phyloP scores from a whole-genome alignment of 2,113 vertebrate genomes.

The Neopipo cinnamomea region DNA sequence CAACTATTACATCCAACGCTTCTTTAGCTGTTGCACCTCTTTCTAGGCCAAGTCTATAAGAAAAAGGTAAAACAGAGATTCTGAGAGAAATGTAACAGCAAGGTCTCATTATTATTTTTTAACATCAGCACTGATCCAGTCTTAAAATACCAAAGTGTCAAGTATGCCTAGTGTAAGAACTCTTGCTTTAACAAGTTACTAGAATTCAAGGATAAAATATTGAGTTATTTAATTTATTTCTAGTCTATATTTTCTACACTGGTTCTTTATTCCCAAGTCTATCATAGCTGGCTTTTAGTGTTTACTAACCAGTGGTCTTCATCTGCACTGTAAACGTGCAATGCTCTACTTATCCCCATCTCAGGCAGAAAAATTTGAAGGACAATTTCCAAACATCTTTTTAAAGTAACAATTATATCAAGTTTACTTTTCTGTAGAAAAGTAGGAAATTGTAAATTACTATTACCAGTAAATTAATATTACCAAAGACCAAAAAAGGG shows the following conservation, averaged over 20 bases:
- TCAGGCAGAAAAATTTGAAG: background rate
- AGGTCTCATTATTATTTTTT: background rate
- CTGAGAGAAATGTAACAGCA: background rate
- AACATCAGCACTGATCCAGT: background rate
- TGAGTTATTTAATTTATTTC: background rate
- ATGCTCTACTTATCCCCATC: background rate
- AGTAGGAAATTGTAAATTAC: background rate
- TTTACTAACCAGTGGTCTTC: background rate
- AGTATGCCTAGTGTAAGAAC: background rate
- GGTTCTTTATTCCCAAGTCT: background rate
- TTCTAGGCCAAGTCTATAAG: conserved; percentile 79
- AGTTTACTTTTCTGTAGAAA: background rate
- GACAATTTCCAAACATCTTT: background rate
- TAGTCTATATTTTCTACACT: background rate
- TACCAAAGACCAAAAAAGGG: background rate
- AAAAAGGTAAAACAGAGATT: background rate
- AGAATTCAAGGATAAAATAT: background rate
- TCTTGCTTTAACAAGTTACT: background rate
- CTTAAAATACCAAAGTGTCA: background rate
- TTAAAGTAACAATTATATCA: background rate
- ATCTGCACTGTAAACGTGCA: background rate
- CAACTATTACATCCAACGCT: conserved; percentile 76
- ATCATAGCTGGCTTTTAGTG: background rate
- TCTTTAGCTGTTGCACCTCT: conserved; percentile 78
- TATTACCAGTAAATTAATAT: background rate